Conservation (phyloP, 2,797 vertebrate genomes). For the Ctenopoma multispine region DNA sequence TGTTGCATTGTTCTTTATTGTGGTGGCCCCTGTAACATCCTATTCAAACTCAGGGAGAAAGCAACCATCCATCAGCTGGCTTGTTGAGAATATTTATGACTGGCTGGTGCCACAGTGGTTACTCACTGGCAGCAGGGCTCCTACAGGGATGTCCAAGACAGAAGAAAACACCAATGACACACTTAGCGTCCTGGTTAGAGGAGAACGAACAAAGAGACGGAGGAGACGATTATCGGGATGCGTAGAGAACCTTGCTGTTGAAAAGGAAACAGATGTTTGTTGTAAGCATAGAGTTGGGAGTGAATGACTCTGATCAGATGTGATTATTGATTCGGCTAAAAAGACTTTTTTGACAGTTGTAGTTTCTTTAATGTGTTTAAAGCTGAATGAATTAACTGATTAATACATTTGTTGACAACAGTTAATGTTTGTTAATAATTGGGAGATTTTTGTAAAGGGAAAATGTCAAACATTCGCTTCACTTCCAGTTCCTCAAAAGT, state of each 20-base stretch:
- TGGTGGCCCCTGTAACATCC: slow-evolving; percentile 61
- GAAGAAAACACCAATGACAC: slow-evolving; percentile 61
- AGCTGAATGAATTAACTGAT: not conserved
- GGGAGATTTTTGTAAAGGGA: not conserved
- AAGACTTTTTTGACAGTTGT: not conserved
- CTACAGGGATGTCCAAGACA: slow-evolving; percentile 57
- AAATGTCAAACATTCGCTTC: too few species aligned
- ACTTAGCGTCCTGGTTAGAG: slow-evolving; percentile 55
- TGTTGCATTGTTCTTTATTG: slow-evolving; percentile 56
- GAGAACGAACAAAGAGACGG: slow-evolving; percentile 52
- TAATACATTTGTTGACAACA: not conserved
- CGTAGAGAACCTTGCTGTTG: slow-evolving; percentile 43
- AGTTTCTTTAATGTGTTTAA: slow-evolving; percentile 4
- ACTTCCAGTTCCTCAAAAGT: too few species aligned
- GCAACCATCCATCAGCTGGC: slow-evolving; percentile 74
- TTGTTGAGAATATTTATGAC: slow-evolving; percentile 81
- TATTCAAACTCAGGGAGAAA: slow-evolving; percentile 66
- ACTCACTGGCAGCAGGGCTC: slow-evolving; percentile 68
- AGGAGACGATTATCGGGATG: slow-evolving; percentile 30
- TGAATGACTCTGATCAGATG: not conserved
- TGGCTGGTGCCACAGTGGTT: slow-evolving; percentile 70
- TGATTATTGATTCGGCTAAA: slow-evolving; percentile 10
- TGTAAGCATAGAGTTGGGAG: not conserved
- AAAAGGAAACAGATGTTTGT: slow-evolving; percentile 11
- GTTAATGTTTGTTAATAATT: not conserved